Evolutionary conservation across 92 coral and sea anemone genomes (phyloP).

Genomic region (Porites cylindrica): DNA sequence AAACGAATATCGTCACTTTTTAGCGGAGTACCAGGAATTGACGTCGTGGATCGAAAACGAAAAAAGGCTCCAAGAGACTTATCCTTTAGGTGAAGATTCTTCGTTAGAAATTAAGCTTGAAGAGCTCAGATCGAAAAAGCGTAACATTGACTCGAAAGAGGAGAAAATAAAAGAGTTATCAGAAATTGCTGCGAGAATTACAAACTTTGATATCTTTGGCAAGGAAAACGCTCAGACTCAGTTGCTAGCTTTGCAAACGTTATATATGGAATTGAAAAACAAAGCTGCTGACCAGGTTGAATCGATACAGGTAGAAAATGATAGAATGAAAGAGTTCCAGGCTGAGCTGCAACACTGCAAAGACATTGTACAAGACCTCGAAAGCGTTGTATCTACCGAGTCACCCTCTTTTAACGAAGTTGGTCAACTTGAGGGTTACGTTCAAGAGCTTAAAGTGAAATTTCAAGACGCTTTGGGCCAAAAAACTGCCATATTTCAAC

Average conservation of each 20-base stretch:
- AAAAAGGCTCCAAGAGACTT: background rate
- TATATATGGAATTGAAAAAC: constrained; percentile 38
- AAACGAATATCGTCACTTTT: constrained; percentile 10
- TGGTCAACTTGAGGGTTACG: constrained; percentile 68
- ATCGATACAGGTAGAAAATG: constrained; percentile 26
- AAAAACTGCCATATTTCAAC: constrained; percentile 52
- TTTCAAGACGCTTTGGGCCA: constrained; percentile 63
- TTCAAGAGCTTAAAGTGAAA: constrained; percentile 59
- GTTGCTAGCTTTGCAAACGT: constrained; percentile 14
- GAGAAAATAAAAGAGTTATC: constrained; percentile 36
- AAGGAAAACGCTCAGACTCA: constrained; percentile 48
- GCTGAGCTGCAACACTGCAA: constrained; percentile 63
- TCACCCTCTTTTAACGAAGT: constrained; percentile 19
- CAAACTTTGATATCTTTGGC: constrained; percentile 52
- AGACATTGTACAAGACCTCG: constrained; percentile 45
- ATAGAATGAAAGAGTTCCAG: constrained; percentile 50
- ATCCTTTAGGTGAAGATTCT: background rate
- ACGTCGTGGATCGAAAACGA: constrained; percentile 43
- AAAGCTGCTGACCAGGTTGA: constrained; percentile 22
- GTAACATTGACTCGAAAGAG: constrained; percentile 28
- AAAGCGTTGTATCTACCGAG: constrained; percentile 47
- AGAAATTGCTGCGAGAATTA: constrained; percentile 48
- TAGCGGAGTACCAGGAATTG: constrained; percentile 27
- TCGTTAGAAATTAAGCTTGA: constrained; percentile 21
- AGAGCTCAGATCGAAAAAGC: constrained; percentile 17